Evolutionary conservation across 1,140 invertebrate species (phyloP).

Genomic region (Papilio dardanus): DNA sequence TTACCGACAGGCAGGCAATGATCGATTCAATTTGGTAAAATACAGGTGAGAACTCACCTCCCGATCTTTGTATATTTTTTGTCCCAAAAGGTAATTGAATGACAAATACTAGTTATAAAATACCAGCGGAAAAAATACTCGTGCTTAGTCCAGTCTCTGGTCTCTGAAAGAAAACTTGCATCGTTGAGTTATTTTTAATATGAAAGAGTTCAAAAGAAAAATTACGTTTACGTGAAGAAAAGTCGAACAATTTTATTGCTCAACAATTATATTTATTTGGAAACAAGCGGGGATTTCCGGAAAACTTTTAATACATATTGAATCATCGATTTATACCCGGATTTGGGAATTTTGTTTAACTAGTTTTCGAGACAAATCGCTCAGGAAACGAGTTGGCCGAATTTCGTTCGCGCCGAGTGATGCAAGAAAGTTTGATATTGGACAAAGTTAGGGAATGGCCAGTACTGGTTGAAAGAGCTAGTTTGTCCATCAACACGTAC

Average conservation of each 20-base stretch:
- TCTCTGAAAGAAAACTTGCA: too few relatives aligned
- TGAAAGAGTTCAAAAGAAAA: too few relatives aligned
- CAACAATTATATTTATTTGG: not conserved
- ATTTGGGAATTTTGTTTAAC: slow-evolving; percentile 47
- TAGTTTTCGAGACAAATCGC: slow-evolving; percentile 55
- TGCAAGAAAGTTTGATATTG: slow-evolving; percentile 57
- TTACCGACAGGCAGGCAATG: slow-evolving; percentile 12
- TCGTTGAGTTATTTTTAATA: too few relatives aligned
- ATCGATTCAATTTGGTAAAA: not conserved
- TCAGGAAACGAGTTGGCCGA: slow-evolving; percentile 26
- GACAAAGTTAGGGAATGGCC: slow-evolving; percentile 43
- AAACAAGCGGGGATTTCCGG: not conserved
- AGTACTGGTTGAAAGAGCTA: slow-evolving; percentile 24
- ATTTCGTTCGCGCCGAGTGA: not conserved
- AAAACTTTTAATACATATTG: slow-evolving; percentile 16
- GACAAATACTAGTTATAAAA: too few relatives aligned
- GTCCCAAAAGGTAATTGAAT: too few relatives aligned
- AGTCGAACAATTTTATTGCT: not conserved
- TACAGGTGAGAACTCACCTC: not conserved
- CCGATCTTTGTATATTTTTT: too few relatives aligned
- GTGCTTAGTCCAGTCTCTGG: too few relatives aligned
- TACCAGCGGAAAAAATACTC: too few relatives aligned
- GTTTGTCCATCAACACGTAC: not conserved
- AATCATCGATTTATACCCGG: slow-evolving; percentile 45
- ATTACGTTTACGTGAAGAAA: not conserved